These are phyloP conservation scores for Syngnathus typhle DNA, from an alignment of 2,113 vertebrate genomes.

Conservation along the genomic window DNA sequence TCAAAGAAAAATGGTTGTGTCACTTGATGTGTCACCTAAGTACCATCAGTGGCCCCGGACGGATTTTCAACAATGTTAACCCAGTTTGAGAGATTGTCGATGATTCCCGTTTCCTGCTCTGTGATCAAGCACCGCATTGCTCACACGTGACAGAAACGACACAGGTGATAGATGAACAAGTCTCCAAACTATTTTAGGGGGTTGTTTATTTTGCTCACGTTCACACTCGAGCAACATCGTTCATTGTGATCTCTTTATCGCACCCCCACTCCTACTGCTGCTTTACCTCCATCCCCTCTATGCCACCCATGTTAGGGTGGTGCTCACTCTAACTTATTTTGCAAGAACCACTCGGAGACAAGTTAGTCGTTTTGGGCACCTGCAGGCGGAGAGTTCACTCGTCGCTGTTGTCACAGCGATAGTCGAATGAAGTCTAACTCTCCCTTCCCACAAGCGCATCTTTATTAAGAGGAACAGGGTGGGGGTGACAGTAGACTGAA, in stretches of 20 bases:
- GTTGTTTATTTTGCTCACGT: conserved; percentile 51
- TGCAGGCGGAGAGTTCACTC: too few relatives aligned
- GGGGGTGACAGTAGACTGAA: too few relatives aligned
- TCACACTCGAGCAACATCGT: conserved; percentile 51
- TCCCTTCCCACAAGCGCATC: too few relatives aligned
- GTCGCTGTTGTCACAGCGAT: too few relatives aligned
- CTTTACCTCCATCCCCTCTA: conserved; percentile 33
- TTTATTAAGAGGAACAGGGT: too few relatives aligned
- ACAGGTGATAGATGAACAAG: conserved; percentile 28
- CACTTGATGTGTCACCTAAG: conserved; percentile 14
- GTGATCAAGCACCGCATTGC: conserved; percentile 22
- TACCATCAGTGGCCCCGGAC: background rate
- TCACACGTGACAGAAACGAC: conserved; percentile 48
- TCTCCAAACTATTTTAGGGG: conserved; percentile 55
- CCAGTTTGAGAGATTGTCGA: conserved; percentile 2
- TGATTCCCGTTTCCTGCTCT: conserved; percentile 20
- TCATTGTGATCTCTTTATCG: conserved; percentile 61
- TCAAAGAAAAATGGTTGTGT: background rate
- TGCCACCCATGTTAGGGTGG: too few relatives aligned
- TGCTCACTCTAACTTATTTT: too few relatives aligned
- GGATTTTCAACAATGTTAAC: conserved; percentile 20
- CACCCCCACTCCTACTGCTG: conserved; percentile 40
- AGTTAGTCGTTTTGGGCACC: too few relatives aligned
- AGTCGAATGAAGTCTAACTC: too few relatives aligned
- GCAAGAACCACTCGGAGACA: too few relatives aligned